phyloP scores from a whole-genome alignment of 2,888 invertebrate species.

The Zhuqinia jingwanae region DNA sequence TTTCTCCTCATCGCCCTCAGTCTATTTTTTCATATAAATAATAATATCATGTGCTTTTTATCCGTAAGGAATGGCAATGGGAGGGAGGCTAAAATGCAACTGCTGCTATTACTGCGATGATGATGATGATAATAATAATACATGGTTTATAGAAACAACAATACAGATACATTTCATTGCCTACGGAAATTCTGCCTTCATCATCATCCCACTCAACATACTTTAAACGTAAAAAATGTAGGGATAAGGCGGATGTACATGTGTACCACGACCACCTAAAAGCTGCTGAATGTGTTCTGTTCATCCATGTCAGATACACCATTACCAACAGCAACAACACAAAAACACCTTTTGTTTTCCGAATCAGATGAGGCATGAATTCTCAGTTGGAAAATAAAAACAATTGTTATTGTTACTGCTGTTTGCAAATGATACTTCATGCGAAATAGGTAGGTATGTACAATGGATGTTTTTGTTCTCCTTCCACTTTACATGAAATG shows the following conservation, averaged over 20 bases:
- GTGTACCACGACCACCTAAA: too few species aligned
- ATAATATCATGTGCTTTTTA: not conserved
- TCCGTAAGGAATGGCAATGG: not conserved
- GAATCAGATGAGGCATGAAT: constrained; percentile 55
- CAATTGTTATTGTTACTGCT: constrained; percentile 58
- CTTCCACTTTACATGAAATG: too few species aligned
- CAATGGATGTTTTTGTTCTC: too few species aligned
- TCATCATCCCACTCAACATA: too few species aligned
- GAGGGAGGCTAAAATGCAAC: not conserved
- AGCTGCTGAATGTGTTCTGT: too few species aligned
- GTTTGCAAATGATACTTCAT: constrained; percentile 57
- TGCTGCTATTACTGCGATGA: not conserved
- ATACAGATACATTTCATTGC: too few species aligned
- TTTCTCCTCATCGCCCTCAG: constrained; percentile 17
- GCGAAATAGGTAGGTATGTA: too few species aligned
- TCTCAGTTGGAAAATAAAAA: constrained; percentile 59
- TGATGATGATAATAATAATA: too few species aligned
- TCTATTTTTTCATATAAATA: constrained; percentile 36
- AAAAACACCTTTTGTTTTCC: constrained; percentile 50
- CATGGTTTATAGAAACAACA: not conserved
- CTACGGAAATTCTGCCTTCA: not conserved
- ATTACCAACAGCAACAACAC: not conserved
- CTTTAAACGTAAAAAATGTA: too few species aligned
- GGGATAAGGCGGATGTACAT: too few species aligned
- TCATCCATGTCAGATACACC: too few species aligned